Conservation (phyloP, 2,113 vertebrate species). For the Andinoacara biseriatus region DNA sequence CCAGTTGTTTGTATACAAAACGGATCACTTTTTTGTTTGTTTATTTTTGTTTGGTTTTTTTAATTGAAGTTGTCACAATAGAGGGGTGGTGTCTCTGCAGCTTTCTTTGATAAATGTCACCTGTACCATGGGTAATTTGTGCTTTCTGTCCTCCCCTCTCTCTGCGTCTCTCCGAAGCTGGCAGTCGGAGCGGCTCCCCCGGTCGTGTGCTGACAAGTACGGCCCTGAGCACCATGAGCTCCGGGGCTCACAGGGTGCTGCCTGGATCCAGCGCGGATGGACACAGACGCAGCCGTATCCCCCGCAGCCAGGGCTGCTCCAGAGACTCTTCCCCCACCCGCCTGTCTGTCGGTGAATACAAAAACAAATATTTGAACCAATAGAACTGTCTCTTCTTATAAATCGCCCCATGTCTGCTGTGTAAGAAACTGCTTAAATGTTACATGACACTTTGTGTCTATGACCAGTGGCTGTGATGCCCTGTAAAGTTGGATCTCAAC, state of each 20-base stretch:
- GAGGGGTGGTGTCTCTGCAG: background rate
- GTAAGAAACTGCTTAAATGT: background rate
- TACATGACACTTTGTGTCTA: background rate
- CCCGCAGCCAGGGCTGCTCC: constrained; percentile 96
- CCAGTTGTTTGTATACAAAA: background rate
- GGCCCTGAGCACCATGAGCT: constrained; percentile 90
- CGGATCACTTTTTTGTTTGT: background rate
- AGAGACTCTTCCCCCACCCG: constrained; percentile 95
- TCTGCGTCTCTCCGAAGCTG: constrained; percentile 81
- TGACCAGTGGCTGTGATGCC: background rate
- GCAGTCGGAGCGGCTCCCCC: constrained; percentile 95
- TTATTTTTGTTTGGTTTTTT: too few relatives aligned
- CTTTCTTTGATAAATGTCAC: background rate
- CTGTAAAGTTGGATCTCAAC: constrained; percentile 24
- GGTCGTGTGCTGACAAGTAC: constrained; percentile 94
- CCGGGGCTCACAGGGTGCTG: constrained; percentile 88
- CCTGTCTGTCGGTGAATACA: constrained; percentile 90
- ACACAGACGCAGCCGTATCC: constrained; percentile 93
- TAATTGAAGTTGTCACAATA: background rate
- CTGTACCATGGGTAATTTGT: background rate
- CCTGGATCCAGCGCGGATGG: constrained; percentile 76
- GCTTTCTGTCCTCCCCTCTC: background rate
- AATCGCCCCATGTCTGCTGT: background rate
- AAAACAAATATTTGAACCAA: background rate
- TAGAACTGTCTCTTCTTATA: background rate